Conservation (phyloP, 2,113 vertebrate genomes). For the Dicrurus megarhynchus region DNA sequence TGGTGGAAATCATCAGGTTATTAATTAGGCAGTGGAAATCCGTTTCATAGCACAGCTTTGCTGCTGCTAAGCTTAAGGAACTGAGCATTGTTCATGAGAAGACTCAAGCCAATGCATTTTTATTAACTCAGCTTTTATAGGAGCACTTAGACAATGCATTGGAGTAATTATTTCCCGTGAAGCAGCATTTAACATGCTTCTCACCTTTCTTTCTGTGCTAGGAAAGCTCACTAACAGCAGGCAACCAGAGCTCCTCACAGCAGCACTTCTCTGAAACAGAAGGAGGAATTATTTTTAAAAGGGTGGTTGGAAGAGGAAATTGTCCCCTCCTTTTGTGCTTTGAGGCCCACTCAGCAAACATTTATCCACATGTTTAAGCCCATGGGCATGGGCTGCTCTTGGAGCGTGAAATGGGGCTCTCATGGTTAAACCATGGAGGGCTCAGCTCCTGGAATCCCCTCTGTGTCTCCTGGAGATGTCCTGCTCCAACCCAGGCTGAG, state of each 20-base stretch:
- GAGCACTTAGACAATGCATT: background rate
- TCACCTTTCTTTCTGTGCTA: background rate
- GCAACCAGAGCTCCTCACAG: background rate
- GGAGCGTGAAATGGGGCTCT: background rate
- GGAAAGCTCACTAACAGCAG: background rate
- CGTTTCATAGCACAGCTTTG: background rate
- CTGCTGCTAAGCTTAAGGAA: background rate
- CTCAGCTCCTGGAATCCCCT: background rate
- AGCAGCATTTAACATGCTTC: background rate
- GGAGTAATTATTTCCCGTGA: background rate
- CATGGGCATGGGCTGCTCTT: background rate
- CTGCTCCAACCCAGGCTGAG: background rate
- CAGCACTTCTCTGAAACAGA: background rate
- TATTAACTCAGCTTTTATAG: background rate
- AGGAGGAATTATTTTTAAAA: background rate
- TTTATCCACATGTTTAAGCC: background rate
- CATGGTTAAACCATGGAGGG: background rate
- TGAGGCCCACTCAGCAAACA: background rate
- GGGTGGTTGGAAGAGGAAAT: background rate
- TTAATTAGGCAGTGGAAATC: background rate
- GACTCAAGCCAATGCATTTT: background rate
- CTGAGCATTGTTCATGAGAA: background rate
- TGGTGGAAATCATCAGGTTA: background rate
- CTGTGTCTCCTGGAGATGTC: background rate
- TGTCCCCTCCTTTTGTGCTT: background rate